These are phyloP conservation scores for Pedicia rivosa DNA, from an alignment of 2,888 invertebrate genomes.

Conservation along the genomic window DNA sequence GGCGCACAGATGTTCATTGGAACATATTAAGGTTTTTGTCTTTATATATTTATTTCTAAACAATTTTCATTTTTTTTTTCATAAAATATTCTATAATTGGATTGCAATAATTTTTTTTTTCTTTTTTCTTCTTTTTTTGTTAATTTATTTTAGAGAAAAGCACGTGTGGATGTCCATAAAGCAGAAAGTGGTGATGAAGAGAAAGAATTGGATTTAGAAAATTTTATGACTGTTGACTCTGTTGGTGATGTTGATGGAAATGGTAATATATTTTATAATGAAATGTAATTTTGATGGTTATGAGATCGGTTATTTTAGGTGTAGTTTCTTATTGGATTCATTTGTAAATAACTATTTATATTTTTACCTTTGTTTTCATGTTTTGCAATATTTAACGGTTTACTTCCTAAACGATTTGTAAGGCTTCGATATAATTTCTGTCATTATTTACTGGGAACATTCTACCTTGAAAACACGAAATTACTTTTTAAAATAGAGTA, in stretches of 20 bases:
- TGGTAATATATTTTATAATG: constrained; percentile 11
- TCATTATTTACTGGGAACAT: no score
- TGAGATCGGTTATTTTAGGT: no score
- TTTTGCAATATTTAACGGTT: constrained; percentile 11
- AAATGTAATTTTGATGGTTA: neutral
- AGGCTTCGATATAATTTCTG: no score
- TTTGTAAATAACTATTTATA: no score
- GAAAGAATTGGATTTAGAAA: constrained; percentile 62
- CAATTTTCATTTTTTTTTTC: constrained; percentile 1
- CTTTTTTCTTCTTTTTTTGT: constrained; percentile 5
- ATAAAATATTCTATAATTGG: no score
- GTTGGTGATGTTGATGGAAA: constrained; percentile 70
- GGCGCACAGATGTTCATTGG: constrained; percentile 64
- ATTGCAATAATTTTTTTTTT: constrained; percentile 2
- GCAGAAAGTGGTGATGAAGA: constrained; percentile 50
- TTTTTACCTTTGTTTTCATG: no score
- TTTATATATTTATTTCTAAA: constrained; percentile 6
- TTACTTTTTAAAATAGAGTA: no score
- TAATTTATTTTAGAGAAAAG: constrained; percentile 34
- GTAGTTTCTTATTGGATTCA: no score
- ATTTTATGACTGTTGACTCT: constrained; percentile 78
- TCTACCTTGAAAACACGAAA: no score
- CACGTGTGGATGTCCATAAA: constrained; percentile 30
- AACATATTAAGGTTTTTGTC: constrained; percentile 54
- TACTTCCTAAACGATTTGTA: no score